Percentiles rank a stretch among this genome's conserved stretches.
Conservation (phyloP, 2,888 invertebrate species). For the Invenusta paracnida region DNA sequence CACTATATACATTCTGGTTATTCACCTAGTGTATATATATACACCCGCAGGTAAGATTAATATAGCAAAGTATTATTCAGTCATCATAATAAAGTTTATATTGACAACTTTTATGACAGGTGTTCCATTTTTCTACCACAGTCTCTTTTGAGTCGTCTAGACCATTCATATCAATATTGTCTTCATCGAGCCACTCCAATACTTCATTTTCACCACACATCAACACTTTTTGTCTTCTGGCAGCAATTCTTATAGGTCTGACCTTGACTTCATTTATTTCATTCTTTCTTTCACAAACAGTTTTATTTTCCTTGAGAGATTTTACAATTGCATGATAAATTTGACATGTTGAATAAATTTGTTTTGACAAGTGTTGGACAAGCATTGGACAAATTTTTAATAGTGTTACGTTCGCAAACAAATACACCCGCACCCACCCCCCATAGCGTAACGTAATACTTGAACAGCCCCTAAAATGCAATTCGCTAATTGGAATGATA, state of each 20-base stretch:
- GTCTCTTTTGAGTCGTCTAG: neutral
- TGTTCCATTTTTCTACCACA: neutral
- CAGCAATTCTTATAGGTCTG: conserved; percentile 16
- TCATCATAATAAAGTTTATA: conserved; percentile 14
- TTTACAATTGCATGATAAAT: neutral
- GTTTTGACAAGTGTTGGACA: neutral
- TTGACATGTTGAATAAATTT: neutral
- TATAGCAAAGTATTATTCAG: neutral
- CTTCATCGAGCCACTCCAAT: conserved; percentile 35
- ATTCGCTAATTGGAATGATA: too few species aligned
- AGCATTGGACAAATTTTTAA: neutral
- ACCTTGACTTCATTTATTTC: neutral
- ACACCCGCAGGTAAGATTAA: neutral
- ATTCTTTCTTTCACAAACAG: neutral
- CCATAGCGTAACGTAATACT: neutral
- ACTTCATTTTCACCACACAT: neutral
- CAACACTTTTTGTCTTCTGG: conserved; percentile 14
- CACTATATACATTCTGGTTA: too few species aligned
- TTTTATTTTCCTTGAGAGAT: neutral
- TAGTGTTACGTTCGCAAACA: neutral
- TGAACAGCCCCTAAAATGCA: neutral
- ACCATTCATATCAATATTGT: conserved; percentile 20
- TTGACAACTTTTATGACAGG: conserved; percentile 1
- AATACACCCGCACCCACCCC: neutral
- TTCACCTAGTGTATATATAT: too few species aligned